A percentile compares a stretch with the other conserved stretches of the same genome.
These are phyloP conservation scores for Sminthopsis crassicaudata DNA, from an alignment of 2,113 vertebrate species.

Conservation along the genomic window DNA sequence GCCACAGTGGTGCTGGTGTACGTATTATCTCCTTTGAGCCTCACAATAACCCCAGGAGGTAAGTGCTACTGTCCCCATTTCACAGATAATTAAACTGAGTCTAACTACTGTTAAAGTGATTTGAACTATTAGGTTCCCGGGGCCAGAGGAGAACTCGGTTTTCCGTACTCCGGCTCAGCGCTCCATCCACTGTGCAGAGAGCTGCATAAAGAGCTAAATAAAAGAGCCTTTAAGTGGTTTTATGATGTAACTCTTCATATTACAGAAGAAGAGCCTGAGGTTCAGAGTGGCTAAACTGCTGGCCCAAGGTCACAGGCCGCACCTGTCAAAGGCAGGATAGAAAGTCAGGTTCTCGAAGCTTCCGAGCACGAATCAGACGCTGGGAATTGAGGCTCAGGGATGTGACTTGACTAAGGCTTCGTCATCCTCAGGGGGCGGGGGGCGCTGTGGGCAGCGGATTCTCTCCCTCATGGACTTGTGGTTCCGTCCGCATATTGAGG, in stretches of 20 bases:
- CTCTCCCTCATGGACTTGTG: not conserved
- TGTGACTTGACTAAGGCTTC: not conserved
- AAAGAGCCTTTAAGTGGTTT: not conserved
- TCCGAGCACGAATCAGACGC: too few relatives aligned
- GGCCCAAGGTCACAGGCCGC: not conserved
- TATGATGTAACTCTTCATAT: not conserved
- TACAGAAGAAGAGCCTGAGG: not conserved
- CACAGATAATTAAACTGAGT: not conserved
- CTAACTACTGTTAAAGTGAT: not conserved
- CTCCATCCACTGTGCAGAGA: not conserved
- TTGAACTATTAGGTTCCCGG: not conserved
- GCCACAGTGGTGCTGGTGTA: not conserved
- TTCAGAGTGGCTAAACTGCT: not conserved
- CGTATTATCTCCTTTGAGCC: not conserved
- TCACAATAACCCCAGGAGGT: not conserved
- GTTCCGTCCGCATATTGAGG: not conserved
- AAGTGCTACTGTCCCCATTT: not conserved
- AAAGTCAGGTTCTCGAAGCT: not conserved
- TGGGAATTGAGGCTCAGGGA: not conserved
- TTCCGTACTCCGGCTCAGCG: too few relatives aligned
- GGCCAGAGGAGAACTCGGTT: not conserved
- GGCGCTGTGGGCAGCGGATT: accelerated
- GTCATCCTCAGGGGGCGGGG: not conserved
- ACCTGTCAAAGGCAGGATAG: not conserved
- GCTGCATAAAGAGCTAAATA: not conserved